Evolutionary conservation across 2,888 invertebrate species (phyloP), one percentile per base, ranked within the genome.

Genomic region (Sesamia inferens): DNA sequence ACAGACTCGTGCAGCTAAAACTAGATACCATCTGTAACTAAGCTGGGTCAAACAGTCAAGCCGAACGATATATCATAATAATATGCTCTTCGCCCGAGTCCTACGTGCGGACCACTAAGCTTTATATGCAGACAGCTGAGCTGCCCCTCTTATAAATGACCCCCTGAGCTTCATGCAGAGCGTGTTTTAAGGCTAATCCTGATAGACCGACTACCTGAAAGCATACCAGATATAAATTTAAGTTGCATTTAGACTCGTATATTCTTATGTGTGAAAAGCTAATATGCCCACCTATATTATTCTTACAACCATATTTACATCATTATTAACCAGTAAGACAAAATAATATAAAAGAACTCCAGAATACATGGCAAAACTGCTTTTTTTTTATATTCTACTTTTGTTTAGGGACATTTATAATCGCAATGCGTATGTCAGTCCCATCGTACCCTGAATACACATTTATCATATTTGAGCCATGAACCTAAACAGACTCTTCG

Each of bases 101-200:
- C 66, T 67, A 78, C 66, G 76, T 31, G 59, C 61, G 58, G 64
- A 31, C 39, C 70, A 31, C 77, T 81, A 67, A 76, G 77, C 70
- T 79, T 81, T 81, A 81, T 76, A 79, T 79, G 77, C 71, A 67
- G 82, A 62, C 58, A 76, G 63, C 61, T 47, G 54, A 57, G 73
- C 73, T 72, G 24, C 24, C 57, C 57, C 57, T 58, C 48, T 76
- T 67, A 79, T 81, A 51, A 79, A 77, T 81, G 70, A 79, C 76
- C 61, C 39, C 54, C 61, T 63, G 39, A 61, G 55, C 62, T 63
- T 63, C n/a, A 76, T 77, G 14, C 14, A 47, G 68, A 68, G 68
- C 44, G 24, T 68, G 16, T 68, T 68, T 79, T 72, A 51, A 7
- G 6, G 22, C 31, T 76, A 75, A 78, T 75, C 64, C 19, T 75